These are phyloP conservation scores for Chironomus tepperi DNA, from an alignment of 1,140 invertebrate genomes.

Conservation along the genomic window DNA sequence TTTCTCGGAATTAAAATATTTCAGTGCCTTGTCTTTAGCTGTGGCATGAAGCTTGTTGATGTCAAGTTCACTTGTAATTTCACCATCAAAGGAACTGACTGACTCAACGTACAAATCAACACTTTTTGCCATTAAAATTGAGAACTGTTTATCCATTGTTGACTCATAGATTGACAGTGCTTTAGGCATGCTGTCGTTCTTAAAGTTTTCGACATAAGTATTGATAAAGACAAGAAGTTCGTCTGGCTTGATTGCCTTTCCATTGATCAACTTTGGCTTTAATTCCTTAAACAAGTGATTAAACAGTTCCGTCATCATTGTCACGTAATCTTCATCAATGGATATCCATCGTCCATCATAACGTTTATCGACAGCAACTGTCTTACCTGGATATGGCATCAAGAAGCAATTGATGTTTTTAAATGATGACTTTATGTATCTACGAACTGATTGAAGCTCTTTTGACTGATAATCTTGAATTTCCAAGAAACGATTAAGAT, in stretches of 20 bases:
- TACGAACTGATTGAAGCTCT: neutral
- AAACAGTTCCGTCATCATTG: neutral
- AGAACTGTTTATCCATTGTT: neutral
- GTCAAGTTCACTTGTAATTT: neutral
- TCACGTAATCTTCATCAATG: neutral
- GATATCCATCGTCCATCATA: neutral
- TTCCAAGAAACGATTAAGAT: neutral
- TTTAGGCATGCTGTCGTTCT: neutral
- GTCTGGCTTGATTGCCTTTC: neutral
- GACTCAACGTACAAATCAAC: neutral
- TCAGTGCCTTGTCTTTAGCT: neutral
- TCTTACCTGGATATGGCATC: conserved; percentile 2
- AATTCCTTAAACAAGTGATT: neutral
- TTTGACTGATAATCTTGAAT: neutral
- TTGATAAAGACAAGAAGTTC: conserved; percentile 10
- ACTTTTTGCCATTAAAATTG: conserved; percentile 2
- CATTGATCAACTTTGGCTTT: neutral
- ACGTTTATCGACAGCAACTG: neutral
- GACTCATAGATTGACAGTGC: neutral
- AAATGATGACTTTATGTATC: conserved; percentile 6
- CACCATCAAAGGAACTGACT: neutral
- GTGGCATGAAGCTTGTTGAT: neutral
- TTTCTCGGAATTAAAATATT: neutral
- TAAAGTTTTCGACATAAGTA: neutral
- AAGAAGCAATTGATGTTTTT: neutral